Conservation (phyloP, 2,888 invertebrate genomes). For the Thereva nobilitata region DNA sequence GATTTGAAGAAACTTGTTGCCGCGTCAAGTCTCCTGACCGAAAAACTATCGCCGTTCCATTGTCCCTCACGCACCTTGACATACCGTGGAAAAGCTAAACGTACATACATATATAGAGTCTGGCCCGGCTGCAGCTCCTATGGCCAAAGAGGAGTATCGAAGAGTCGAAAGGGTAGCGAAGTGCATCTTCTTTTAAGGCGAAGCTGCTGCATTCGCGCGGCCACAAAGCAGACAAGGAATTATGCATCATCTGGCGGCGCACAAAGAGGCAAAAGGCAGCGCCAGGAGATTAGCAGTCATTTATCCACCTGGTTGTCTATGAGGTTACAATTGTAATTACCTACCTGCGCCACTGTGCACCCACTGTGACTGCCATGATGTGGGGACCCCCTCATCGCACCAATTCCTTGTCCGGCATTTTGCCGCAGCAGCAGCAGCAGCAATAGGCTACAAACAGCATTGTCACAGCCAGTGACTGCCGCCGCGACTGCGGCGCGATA, state of each 20-base stretch:
- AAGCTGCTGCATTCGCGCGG: too few species aligned
- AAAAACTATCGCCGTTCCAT: slow-evolving; percentile 31
- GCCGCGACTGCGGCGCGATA: slow-evolving; percentile 13
- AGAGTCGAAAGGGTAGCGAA: too few species aligned
- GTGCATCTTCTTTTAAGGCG: too few species aligned
- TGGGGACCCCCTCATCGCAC: too few species aligned
- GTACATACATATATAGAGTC: too few species aligned
- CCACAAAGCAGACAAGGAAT: slow-evolving; percentile 14
- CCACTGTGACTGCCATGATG: slow-evolving; percentile 18
- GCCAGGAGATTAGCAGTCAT: slow-evolving; percentile 39
- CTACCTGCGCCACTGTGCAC: slow-evolving; percentile 33
- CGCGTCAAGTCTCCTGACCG: too few species aligned
- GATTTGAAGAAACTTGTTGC: slow-evolving; percentile 5
- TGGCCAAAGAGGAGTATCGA: background rate
- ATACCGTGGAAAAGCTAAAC: slow-evolving; percentile 32
- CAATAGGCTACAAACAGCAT: too few species aligned
- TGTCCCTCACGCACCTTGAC: slow-evolving; percentile 41
- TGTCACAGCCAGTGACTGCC: too few species aligned
- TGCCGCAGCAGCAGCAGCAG: too few species aligned
- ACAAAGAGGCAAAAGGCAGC: slow-evolving; percentile 21
- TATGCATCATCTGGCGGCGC: slow-evolving; percentile 19
- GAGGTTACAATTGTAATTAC: slow-evolving; percentile 39
- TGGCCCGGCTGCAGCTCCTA: background rate
- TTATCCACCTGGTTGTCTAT: slow-evolving; percentile 41
- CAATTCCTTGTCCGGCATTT: too few species aligned